These are phyloP conservation scores for Eupeodes luniger DNA, from an alignment of 2,888 invertebrate species.

Conservation along the genomic window DNA sequence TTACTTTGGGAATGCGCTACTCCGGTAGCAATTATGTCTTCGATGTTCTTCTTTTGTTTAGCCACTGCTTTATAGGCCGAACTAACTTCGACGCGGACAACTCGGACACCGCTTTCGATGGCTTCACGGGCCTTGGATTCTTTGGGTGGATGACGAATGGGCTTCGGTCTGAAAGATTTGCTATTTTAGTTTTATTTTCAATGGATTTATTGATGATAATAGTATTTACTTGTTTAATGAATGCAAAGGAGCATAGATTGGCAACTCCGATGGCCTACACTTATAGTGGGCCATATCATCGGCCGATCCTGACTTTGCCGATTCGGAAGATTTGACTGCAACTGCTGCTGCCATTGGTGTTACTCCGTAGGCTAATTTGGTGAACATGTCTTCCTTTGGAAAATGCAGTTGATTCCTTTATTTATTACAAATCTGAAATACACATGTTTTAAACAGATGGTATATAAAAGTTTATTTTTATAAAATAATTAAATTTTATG, in stretches of 20 bases:
- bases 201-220: background rate
- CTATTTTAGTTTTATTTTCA: background rate
- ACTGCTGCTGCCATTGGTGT: constrained; percentile 78
- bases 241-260: constrained; percentile 81
- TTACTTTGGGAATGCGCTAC: constrained; percentile 81
- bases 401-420: constrained; percentile 17
- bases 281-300: constrained; percentile 77
- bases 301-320: constrained; percentile 37
- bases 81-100: constrained; percentile 80
- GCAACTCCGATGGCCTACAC: constrained; percentile 82
- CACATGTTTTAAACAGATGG: background rate
- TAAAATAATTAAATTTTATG: background rate
- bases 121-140: constrained; percentile 77
- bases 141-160: constrained; percentile 65
- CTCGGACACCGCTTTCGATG: constrained; percentile 80
- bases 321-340: constrained; percentile 76
- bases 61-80: constrained; percentile 78
- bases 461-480: constrained; percentile 8
- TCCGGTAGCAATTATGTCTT: constrained; percentile 80
- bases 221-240: constrained; percentile 78
- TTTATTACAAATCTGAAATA: constrained; percentile 1
- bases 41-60: constrained; percentile 79
- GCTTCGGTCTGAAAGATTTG: constrained; percentile 70
- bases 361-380: constrained; percentile 73
- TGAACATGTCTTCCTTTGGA: constrained; percentile 75